Percentiles rank a stretch among this genome's conserved stretches.
Conservation (phyloP, 2,888 invertebrate species). For the Drosophila meridionalis region DNA sequence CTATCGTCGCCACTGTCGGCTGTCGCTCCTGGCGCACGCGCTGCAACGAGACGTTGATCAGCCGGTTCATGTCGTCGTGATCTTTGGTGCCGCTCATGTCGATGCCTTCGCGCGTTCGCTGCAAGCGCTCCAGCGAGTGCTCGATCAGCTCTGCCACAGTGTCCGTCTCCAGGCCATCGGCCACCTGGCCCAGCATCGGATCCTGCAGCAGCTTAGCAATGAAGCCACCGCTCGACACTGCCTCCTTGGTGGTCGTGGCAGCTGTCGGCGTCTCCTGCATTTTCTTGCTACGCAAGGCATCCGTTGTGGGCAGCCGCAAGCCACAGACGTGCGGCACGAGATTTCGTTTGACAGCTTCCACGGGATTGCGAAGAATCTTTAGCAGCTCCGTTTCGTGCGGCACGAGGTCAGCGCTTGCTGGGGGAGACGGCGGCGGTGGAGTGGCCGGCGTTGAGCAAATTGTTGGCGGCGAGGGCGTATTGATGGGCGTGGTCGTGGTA, state of each 20-base stretch:
- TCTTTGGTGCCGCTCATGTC: slow-evolving; percentile 85
- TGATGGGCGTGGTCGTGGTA: slow-evolving; percentile 65
- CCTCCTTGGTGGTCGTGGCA: slow-evolving; percentile 2
- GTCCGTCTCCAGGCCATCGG: slow-evolving; percentile 87
- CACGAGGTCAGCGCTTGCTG: slow-evolving; percentile 50
- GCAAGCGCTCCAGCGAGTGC: slow-evolving; percentile 88
- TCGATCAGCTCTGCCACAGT: slow-evolving; percentile 88
- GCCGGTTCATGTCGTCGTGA: slow-evolving; percentile 84
- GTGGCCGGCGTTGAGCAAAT: slow-evolving; percentile 63
- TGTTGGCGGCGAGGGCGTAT: slow-evolving; percentile 56
- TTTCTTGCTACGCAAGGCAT: slow-evolving; percentile 82
- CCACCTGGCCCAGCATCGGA: slow-evolving; percentile 88
- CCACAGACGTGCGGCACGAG: slow-evolving; percentile 92
- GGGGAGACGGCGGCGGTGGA: slow-evolving; percentile 10
- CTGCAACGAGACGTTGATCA: slow-evolving; percentile 84
- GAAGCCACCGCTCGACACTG: slow-evolving; percentile 81
- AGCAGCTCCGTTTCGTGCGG: slow-evolving; percentile 86
- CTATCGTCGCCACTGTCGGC: slow-evolving; percentile 12
- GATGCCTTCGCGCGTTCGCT: slow-evolving; percentile 81
- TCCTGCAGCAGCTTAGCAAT: slow-evolving; percentile 88
- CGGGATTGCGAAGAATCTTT: slow-evolving; percentile 89
- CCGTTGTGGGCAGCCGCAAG: slow-evolving; percentile 84
- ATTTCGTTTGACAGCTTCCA: slow-evolving; percentile 91
- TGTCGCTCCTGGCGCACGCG: slow-evolving; percentile 84
- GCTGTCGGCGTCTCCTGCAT: slow-evolving; percentile 62